Conservation (phyloP, 1,140 invertebrate genomes). For the Gryon sp. region DNA sequence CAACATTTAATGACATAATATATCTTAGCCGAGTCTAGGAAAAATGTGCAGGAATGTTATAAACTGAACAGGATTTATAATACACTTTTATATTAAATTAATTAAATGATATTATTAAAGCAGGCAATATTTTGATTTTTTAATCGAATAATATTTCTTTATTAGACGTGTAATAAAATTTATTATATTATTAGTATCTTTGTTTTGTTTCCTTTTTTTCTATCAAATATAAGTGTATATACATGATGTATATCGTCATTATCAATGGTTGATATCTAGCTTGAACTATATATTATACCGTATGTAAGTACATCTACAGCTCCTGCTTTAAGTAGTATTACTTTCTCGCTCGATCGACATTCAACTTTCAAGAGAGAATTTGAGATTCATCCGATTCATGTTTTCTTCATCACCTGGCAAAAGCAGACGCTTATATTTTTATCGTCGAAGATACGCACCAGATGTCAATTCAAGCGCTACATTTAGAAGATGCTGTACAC, state of each 20-base stretch:
- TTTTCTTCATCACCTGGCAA: slow-evolving; percentile 62
- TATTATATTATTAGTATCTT: no score
- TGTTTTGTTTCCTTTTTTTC: slow-evolving; percentile 18
- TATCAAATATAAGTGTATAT: slow-evolving; percentile 19
- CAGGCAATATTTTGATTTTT: no score
- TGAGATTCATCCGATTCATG: slow-evolving; percentile 57
- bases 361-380: slow-evolving; percentile 60
- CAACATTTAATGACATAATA: no score
- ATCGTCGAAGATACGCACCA: slow-evolving; percentile 39
- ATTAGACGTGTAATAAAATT: no score
- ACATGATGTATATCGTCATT: no score
- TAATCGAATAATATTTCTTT: no score
- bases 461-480: slow-evolving; percentile 32
- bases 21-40: no score
- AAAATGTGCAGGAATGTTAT: no score
- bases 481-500: slow-evolving; percentile 45
- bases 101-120: no score
- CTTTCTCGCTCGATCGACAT: slow-evolving; percentile 58
- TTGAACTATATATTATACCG: not conserved
- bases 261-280: slow-evolving; percentile 36
- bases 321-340: not conserved
- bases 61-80: no score
- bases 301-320: slow-evolving; percentile 12
- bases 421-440: slow-evolving; percentile 56
- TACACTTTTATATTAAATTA: no score